A percentile compares a stretch with the other conserved stretches of the same genome.
Evolutionary conservation across 2,797 vertebrate species (phyloP).

Genomic region (Phoxinus dragarum): DNA sequence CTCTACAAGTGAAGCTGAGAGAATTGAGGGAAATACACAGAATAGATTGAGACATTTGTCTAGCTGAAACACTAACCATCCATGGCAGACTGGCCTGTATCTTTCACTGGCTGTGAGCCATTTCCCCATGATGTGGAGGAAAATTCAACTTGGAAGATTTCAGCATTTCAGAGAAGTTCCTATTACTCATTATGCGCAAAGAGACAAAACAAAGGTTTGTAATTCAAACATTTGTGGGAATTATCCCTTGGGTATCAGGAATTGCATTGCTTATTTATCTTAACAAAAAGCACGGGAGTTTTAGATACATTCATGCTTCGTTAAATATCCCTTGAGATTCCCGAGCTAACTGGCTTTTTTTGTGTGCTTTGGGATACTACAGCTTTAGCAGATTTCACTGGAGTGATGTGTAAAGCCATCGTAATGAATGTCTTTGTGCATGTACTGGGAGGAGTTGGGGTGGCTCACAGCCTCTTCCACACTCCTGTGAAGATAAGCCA

Average conservation of each 20-base stretch:
- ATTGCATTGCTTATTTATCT: constrained; percentile 1
- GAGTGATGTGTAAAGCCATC: constrained; percentile 20
- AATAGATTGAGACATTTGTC: constrained; percentile 39
- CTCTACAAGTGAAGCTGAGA: constrained; percentile 33
- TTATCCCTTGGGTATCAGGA: neutral
- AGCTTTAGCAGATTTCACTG: constrained; percentile 29
- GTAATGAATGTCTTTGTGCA: constrained; percentile 36
- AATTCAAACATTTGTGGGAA: neutral
- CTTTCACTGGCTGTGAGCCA: constrained; percentile 38
- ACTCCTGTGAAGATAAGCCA: constrained; percentile 41
- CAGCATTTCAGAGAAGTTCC: neutral
- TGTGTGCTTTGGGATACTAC: neutral
- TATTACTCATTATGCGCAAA: neutral
- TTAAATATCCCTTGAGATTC: neutral
- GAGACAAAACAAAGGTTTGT: neutral
- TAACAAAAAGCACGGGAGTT: neutral
- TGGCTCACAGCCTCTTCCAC: constrained; percentile 27
- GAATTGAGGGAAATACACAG: constrained; percentile 20
- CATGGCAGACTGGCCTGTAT: constrained; percentile 47
- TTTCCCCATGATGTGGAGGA: constrained; percentile 25
- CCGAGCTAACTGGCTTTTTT: constrained; percentile 6
- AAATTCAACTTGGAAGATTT: constrained; percentile 5
- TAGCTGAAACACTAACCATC: constrained; percentile 39
- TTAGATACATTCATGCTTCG: neutral
- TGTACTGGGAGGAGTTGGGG: constrained; percentile 19